phyloP scores from a whole-genome alignment of 2,797 vertebrate genomes.

The Notolepis coatsorum region DNA sequence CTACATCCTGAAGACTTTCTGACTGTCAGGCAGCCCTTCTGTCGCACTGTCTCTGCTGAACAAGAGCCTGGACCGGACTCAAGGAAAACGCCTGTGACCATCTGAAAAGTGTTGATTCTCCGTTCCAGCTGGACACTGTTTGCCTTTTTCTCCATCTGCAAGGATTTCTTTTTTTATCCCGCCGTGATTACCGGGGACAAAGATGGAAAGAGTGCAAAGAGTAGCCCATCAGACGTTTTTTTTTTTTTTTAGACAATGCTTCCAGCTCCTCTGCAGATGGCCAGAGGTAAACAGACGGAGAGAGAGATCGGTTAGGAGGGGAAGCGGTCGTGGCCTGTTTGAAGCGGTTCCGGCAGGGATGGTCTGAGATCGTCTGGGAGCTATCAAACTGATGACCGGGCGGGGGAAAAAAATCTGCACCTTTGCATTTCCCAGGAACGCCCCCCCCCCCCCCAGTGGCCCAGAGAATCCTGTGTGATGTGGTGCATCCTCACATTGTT shows the following conservation, averaged over 20 bases:
- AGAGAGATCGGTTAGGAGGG: slow-evolving; percentile 54
- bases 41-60: neutral
- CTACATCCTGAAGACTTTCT: neutral
- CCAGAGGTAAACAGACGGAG: slow-evolving; percentile 29
- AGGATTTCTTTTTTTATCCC: neutral
- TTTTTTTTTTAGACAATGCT: slow-evolving; percentile 26
- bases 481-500: slow-evolving; percentile 51
- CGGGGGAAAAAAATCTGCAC: slow-evolving; percentile 68
- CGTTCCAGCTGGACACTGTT: neutral
- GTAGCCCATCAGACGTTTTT: slow-evolving; percentile 4
- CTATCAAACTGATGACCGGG: slow-evolving; percentile 77
- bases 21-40: neutral
- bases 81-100: neutral
- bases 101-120: neutral
- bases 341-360: slow-evolving; percentile 56
- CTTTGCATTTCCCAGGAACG: slow-evolving; percentile 76
- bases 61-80: no score
- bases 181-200: neutral
- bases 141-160: neutral
- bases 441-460: slow-evolving; percentile 51
- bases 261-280: slow-evolving; percentile 30
- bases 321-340: slow-evolving; percentile 74
- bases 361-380: slow-evolving; percentile 65
- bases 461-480: slow-evolving; percentile 43
- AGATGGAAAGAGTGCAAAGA: slow-evolving; percentile 29